A percentile compares a stretch with the other conserved stretches of the same genome.
These are phyloP conservation scores for Aurelia aurita complex sp. Pacific DNA, from an alignment of 30 jellyfish, hydroid and myxozoan species.

Conservation along the genomic window DNA sequence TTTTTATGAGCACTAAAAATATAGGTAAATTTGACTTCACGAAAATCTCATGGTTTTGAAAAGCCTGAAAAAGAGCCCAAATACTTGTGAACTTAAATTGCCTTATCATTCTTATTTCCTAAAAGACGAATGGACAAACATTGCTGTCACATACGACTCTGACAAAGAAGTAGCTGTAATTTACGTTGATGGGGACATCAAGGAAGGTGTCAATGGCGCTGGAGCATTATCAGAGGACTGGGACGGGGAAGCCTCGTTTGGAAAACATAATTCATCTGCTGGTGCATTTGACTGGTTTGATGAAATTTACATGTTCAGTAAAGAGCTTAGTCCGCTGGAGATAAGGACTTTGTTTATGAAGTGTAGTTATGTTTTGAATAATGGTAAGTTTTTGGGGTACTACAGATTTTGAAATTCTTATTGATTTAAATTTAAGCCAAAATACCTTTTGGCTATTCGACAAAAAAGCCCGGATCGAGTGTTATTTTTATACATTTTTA, in stretches of 20 bases:
- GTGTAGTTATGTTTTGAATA: constrained; percentile 77
- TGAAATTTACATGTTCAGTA: constrained; percentile 80
- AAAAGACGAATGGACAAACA: constrained; percentile 80
- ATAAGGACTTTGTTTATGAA: constrained; percentile 81
- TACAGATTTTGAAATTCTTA: too few species aligned
- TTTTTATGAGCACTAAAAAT: too few species aligned
- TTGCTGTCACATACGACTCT: constrained; percentile 88
- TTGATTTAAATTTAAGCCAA: too few species aligned
- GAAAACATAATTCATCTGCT: constrained; percentile 75
- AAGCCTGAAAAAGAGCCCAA: too few species aligned
- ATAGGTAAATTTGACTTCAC: too few species aligned
- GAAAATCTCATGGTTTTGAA: too few species aligned
- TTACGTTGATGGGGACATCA: constrained; percentile 89
- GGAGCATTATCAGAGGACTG: constrained; percentile 96
- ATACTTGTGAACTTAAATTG: too few species aligned
- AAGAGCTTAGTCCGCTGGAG: constrained; percentile 81
- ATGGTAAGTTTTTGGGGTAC: constrained; percentile 42
- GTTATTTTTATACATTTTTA: too few species aligned
- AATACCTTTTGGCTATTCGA: too few species aligned
- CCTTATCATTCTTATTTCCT: too few species aligned
- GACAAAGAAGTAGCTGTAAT: constrained; percentile 85
- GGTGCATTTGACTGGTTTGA: constrained; percentile 83
- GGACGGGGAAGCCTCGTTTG: constrained; percentile 95
- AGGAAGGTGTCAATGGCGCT: constrained; percentile 88
- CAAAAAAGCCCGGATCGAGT: too few species aligned